Evolutionary conservation across 2,888 invertebrate genomes (phyloP), one percentile per base, ranked within the genome.

Genomic region (Eupithecia insigniata): DNA sequence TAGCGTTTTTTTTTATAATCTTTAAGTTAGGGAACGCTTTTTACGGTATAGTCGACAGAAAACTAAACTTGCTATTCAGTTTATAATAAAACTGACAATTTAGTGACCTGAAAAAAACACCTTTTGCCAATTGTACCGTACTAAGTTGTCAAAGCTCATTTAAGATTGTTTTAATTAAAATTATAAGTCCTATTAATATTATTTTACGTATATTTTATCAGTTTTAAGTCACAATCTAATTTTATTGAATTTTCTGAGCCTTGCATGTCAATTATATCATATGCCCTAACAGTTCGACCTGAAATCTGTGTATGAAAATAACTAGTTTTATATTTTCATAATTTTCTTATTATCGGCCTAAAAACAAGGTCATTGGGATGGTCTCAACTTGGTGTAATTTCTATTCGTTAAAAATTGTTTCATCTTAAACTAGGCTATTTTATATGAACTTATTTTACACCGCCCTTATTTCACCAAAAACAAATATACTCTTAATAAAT

Each of bases 141-240:
- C 3, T 18, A 69, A 73, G 62, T 26, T 46, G 22, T 55, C 46
- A 51, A 60, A 68, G 66, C 69, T 71, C 69, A 64, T 67, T 34
- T 66, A 71, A 74, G 46, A 71, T 71, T 67, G 69, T 71, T 70
- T 68, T 73, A 73, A 46, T 67, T 69, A 67, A 76, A 75, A 60
- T 73, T 71, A 46, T 71, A 76, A 76, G 73, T 76, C 60, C 69
- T 76, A 73, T 73, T 76, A 72, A 58, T 73, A 60, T 75, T 73
- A 71, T 64, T 71, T 66, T 73, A 73, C 66, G 51, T 60, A 30
- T 51, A 39, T 67, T 72, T 72, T 67, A 69, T 67, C 43, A 60
- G 70, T 70, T 70, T 51, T 69, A 73, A 73, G 70, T 70, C 70
- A 69, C 69, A 72, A 72, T 62, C 28, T 62, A 66, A 60, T 66